Evolutionary conservation across 1,140 invertebrate genomes (phyloP), one percentile per base, ranked within the genome.

Genomic region (Drosophila bifasciata): DNA sequence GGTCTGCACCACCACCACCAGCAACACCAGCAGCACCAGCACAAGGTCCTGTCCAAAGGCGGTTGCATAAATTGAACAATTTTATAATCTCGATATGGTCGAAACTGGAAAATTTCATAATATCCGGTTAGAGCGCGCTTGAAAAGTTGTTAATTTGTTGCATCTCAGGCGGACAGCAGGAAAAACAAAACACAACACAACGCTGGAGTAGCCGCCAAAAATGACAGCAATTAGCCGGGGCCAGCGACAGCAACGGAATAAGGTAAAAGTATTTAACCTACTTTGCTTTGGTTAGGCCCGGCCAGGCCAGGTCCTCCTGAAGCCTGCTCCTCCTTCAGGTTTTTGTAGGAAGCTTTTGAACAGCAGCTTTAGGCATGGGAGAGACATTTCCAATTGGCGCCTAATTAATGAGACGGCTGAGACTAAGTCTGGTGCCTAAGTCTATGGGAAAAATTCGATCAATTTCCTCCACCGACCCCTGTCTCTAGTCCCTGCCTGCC

Each of bases 211-310:
- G 77, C 57, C 64, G 81, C 71, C 80, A 79, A 84, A 84, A 86
- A 52, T 81, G 77, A 81, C 83, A 73, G 68, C 81, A 85, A 85
- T 85, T 85, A 85, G 69, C 77, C 83, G 63, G 50, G 23, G 11
- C 3, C 32, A 13, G 32, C 11, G 11, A 28, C 28, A 28, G 8
- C 46, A 46, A 11, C 60, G 55, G 69, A 86, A 88, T 86, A 88
- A 86, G 81, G 81, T 86, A 86, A 86, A 86, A 86, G 81, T 78
- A 81, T 86, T 86, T 86, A 86, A 86, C 81, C 81, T 81, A 86
- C 81, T 86, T 85, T 51, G 50, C 58, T 43, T 21, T 25, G 11
- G n/a, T n/a, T n/a, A n/a, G n/a, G n/a, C n/a, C n/a, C n/a, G n/a
- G n/a, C n/a, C n/a, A n/a, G n/a, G 49, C 28, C 40, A 36, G 32